A percentile compares a stretch with the other conserved stretches of the same genome.
These are phyloP conservation scores for Leptodactylus fuscus DNA, from an alignment of 2,113 vertebrate genomes.

Conservation along the genomic window DNA sequence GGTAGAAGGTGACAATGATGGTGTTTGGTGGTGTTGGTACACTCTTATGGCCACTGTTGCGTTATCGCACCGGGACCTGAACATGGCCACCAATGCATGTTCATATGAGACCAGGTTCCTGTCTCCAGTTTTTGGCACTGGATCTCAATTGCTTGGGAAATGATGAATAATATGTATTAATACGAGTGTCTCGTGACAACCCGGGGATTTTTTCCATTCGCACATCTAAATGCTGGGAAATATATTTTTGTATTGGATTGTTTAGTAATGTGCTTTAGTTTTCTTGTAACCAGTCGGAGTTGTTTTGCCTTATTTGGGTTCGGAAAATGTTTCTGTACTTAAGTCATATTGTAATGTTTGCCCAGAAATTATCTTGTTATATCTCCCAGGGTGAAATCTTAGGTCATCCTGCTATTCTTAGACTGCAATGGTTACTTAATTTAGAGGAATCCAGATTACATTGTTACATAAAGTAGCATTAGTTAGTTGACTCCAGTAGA, in stretches of 20 bases:
- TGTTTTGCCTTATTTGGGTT: conserved; percentile 14
- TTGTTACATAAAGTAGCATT: background rate
- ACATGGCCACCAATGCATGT: too few relatives aligned
- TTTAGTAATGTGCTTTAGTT: background rate
- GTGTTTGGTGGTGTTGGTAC: too few relatives aligned
- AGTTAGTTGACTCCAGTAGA: background rate
- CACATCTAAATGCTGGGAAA: background rate
- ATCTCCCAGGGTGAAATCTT: background rate
- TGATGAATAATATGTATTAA: too few relatives aligned
- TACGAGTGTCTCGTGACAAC: background rate
- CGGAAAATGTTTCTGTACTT: background rate
- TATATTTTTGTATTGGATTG: background rate
- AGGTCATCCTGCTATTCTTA: background rate
- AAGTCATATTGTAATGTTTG: background rate
- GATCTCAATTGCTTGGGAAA: too few relatives aligned
- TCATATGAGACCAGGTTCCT: too few relatives aligned
- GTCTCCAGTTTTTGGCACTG: too few relatives aligned
- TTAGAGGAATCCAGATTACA: background rate
- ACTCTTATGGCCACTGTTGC: too few relatives aligned
- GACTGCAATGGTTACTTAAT: background rate
- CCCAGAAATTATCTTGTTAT: background rate
- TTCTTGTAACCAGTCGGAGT: too few relatives aligned
- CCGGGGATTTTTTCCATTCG: background rate
- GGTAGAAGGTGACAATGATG: too few relatives aligned
- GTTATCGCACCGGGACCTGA: too few relatives aligned